Evolutionary conservation across 2,888 invertebrate species (phyloP), one percentile per base, ranked within the genome.

Genomic region (Clistopyga incitator): DNA sequence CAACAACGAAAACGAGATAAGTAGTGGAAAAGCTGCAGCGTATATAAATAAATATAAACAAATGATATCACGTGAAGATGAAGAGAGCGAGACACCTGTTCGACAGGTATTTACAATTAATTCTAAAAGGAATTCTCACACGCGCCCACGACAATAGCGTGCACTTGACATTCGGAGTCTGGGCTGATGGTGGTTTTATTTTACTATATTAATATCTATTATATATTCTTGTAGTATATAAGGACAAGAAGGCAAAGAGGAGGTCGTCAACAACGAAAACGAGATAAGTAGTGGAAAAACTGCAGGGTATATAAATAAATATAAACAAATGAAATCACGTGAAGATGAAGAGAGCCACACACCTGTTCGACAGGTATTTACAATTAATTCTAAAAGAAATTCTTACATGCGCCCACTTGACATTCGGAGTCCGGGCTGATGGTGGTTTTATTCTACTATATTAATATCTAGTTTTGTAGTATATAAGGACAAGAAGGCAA

Each of bases 221-320:
- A n/a, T n/a, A n/a, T n/a, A n/a, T 18, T 61, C 54, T 64, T 64
- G 38, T 42, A 76, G 54, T 67, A 71, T 52, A 77, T 65, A n/a
- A 67, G 77, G 68, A 68, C 72, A 77, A 77, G 72, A 80, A 80
- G 74, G 38, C 61, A 3, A 38, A n/a, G 6, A 59, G 1, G 10
- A 59, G 8, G 59, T 2, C n/a, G 61, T 2, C 56, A 15, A 59
- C 25, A 45, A 45, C 42, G 45, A 59, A 45, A 59, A 64, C 50
- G 64, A 45, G 61, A 74, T 74, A 34, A 74, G 61, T 42, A 64
- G 61, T 47, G 45, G 8, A 47, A 11, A 34, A n/a, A 2, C 3
- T 50, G 50, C 1, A n/a, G 50, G 6, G 47, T n/a, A 47, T 2
- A 47, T 47, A n/a, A 47, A 47, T n/a, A 4, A 47, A 47, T n/a